Evolutionary conservation across 2,113 vertebrate genomes (phyloP), one percentile per base, ranked within the genome.

Genomic region (Passer montanus): DNA sequence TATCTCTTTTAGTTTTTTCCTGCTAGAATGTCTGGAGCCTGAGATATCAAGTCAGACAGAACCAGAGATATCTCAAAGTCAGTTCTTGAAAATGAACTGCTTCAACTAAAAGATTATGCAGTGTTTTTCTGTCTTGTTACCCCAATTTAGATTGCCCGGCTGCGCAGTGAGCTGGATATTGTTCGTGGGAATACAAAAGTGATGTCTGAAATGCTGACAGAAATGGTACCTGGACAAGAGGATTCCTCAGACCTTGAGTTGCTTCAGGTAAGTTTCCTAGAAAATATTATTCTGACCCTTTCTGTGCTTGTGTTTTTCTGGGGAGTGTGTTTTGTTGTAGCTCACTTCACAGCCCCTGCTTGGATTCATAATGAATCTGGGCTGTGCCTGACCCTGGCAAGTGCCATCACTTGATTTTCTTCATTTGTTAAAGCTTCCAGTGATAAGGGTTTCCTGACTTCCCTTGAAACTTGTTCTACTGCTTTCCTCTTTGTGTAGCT

Each of bases 161-260:
- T 99, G 95, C 98, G 99, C 95, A 99, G 99, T 15, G 99, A 99
- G 79, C 97, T 99, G 93, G 99, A 99, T 63, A 97, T 99, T 47
- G 99, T 99, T 73, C 99, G 99, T 77, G 99, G 99, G 84, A 99
- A 99, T 97, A 98, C 99, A 7, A 99, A 99, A 93, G 99, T 99
- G 95, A 99, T 99, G 99, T 99, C 99, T 10, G 99, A 99, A 98
- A 99, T 99, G 99, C 95, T 99, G 85, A 99, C 99, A 8, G 99
- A 99, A 97, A 99, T 99, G 99, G 98, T 99, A 27, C 99, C 99
- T 0, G 99, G 99, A 56, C 99, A 99, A 93, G 99, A 99, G 86
- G 99, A 99, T n/a, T 98, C 99, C 6, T 99, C 99, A 11, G 99
- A 99, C 87, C 98, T 99, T 31, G 99, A 99, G 79, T 95, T 99